Conservation (phyloP, 2,888 invertebrate species). For the Cancer borealis region DNA sequence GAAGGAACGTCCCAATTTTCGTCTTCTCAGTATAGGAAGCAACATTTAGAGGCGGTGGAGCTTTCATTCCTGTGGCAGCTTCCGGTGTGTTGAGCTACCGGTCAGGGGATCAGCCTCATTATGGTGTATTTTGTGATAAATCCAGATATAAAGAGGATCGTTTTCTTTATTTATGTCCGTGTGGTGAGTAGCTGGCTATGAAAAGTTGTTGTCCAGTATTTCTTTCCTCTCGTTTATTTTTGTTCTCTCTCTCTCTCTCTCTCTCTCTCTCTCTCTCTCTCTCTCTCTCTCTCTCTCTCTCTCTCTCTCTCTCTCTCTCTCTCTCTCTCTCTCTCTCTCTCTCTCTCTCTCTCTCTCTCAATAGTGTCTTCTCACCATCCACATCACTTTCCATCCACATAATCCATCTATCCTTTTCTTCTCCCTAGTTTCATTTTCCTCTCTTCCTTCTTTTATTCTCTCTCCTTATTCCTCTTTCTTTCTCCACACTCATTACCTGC, state of each 20-base stretch:
- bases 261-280: slow-evolving; percentile 49
- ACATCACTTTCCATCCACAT: background rate
- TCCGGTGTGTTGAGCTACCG: background rate
- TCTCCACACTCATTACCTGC: background rate
- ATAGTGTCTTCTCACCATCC: background rate
- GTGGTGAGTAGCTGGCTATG: background rate
- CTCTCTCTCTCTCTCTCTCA: background rate
- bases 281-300: slow-evolving; percentile 57
- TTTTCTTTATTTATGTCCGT: background rate
- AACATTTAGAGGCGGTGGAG: background rate
- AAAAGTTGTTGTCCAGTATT: background rate
- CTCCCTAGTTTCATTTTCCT: no score
- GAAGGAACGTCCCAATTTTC: background rate
- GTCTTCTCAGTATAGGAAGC: background rate
- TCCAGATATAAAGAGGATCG: background rate
- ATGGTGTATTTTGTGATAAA: background rate
- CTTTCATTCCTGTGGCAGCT: background rate
- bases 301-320: background rate
- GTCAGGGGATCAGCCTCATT: background rate
- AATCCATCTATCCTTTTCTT: no score
- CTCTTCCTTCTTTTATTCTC: no score
- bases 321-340: background rate
- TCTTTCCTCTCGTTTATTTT: background rate
- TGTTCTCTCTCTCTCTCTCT: slow-evolving; percentile 46
- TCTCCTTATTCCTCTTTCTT: background rate